Conservation (phyloP, 2,888 invertebrate species). For the Noctua comes region DNA sequence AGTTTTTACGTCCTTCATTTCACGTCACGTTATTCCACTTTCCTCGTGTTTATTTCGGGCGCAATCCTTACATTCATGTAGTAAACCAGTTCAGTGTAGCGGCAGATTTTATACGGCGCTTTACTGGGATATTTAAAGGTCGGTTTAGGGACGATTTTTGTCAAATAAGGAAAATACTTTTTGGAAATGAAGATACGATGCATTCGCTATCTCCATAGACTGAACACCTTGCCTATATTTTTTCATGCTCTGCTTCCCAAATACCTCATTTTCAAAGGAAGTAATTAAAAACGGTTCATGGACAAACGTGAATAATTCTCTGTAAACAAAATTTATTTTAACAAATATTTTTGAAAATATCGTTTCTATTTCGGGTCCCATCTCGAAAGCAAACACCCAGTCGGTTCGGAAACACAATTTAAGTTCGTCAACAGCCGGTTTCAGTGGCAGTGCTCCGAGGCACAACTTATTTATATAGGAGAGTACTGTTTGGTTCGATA, state of each 20-base stretch:
- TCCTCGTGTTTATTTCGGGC: constrained; percentile 47
- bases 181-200: neutral
- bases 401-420: constrained; percentile 82
- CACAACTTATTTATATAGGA: constrained; percentile 72
- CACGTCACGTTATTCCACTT: constrained; percentile 51
- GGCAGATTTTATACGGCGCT: constrained; percentile 38
- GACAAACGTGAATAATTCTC: constrained; percentile 61
- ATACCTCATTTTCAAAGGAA: constrained; percentile 52
- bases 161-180: neutral
- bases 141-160: constrained; percentile 7
- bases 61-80: constrained; percentile 27
- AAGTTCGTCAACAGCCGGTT: constrained; percentile 82
- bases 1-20: constrained; percentile 58
- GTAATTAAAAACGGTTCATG: constrained; percentile 50
- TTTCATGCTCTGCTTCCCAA: constrained; percentile 31
- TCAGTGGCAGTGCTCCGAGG: constrained; percentile 68
- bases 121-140: constrained; percentile 22
- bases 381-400: constrained; percentile 75
- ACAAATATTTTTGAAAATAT: constrained; percentile 72
- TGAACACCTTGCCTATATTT: constrained; percentile 2
- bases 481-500: constrained; percentile 64
- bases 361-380: constrained; percentile 74
- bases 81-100: constrained; percentile 37
- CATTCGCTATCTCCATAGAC: neutral
- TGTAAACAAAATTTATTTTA: constrained; percentile 69